Base-by-base conservation (phyloP, 2,888 invertebrate genomes). In the Asteroscopus sphinx region DNA sequence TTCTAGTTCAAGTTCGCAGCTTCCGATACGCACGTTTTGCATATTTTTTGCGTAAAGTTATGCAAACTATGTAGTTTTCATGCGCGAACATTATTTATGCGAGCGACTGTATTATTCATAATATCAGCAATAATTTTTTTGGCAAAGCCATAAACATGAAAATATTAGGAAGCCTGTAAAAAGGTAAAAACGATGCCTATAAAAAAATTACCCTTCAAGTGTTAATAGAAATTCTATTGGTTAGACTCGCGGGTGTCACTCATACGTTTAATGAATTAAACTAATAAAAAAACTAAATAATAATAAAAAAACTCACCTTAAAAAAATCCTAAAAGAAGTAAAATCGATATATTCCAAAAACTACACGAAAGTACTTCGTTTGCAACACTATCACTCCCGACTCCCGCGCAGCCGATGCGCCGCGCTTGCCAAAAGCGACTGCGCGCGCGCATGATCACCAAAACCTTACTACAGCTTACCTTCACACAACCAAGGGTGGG, bases 401-500 rank as follows among this genome's bases (percentile, higher is more conserved):
- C 60, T 64, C 70, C 41, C 30, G 78, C 77, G 79, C 79, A 76
- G 54, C 69, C 51, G 55, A 41, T 62, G 62, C 69, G 70, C 72
- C 63, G 63, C 75, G 69, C 64, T 54, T 13, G 45, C 60, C 55
- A 54, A 63, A 56, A 58, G 47, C 63, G 59, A 68, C 62, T 69
- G 70, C 70, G 68, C 52, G 39, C 25, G 44, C 46, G 60, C 35
- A 15, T 21, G 39, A 53, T 39, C 45, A 42, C 37, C 42, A 42
- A 59, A 51, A 73, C 45, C 69, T 69, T 56, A 69, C 59, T 58
- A 72, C 52, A 62, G 16, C 58, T 54, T 53, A 40, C 62, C 55
- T 69, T 69, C 54, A 62, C 60, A 12, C n/a, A 21, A 30, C 16
- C 40, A 61, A 63, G 76, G 62, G 73, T 73, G 63, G 59, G 73